Evolutionary conservation across 2,797 vertebrate genomes (phyloP), one percentile per base, ranked within the genome.

Genomic region (Heliangelus exortis): DNA sequence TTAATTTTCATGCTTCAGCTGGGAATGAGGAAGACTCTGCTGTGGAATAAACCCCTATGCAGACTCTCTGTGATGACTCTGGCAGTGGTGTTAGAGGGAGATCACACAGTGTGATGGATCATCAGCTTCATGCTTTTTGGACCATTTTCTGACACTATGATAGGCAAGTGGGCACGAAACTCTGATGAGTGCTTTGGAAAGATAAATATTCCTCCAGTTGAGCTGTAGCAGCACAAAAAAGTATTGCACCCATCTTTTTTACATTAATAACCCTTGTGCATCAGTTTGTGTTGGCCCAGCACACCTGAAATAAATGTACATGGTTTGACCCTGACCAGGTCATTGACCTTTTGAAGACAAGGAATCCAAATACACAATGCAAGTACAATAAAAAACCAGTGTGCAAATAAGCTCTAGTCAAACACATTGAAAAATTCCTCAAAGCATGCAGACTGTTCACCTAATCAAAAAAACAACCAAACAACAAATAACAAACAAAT

Each of bases 131-230:
- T 47, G 59, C 6, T 50, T 87, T 87, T 54, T 81, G 63, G 75
- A 58, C 36, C 18, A 26, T 76, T 81, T 87, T 71, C 71, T 84
- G 47, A 73, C 82, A 76, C 31, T 79, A 3, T 34, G 53, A 78
- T 58, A 86, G 48, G 77, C 69, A 94, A 76, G 73, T 88, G 55
- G 71, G 89, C 59, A 84, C 31, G 53, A 71, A 93, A 93, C 89
- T 87, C 91, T 87, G 73, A 81, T 85, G 18, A 10, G 19, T 78
- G 34, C 76, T 89, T 91, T 81, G 80, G 76, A 91, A 91, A 85
- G 48, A 72, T 29, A 87, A 75, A 79, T 75, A 43, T 58, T 87
- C n/a, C 19, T 23, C 54, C 47, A 80, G 50, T 39, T 78, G 25
- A 89, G 78, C n/a, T 89, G 39, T 11, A 80, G 81, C 65, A 65